phyloP scores from a whole-genome alignment of 35 echinoderm and acorn worm genomes.

The Apostichopus parvimensis region DNA sequence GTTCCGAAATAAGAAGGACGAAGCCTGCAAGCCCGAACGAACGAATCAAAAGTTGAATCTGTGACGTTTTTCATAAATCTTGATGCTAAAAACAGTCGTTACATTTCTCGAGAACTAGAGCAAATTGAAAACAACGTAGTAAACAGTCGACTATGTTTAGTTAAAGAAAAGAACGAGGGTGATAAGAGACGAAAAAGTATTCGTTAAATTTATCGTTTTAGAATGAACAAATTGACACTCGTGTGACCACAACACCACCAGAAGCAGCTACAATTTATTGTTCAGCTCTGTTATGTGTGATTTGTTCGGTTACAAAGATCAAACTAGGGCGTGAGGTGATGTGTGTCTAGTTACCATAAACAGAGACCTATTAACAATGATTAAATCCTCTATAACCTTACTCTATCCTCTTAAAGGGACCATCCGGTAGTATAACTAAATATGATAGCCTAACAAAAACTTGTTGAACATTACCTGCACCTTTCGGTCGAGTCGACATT shows the following conservation, averaged over 20 bases:
- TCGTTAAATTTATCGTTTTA: slow-evolving; percentile 6
- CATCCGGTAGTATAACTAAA: no score
- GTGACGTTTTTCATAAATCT: no score
- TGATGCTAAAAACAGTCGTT: neutral
- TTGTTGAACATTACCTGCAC: no score
- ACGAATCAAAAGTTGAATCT: no score
- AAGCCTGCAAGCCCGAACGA: no score
- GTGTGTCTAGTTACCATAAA: neutral
- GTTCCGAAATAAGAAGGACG: no score
- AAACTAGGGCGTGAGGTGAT: neutral
- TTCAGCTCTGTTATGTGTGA: neutral
- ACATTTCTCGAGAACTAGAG: neutral
- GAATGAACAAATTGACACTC: neutral
- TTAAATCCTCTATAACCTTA: neutral
- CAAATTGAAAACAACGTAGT: slow-evolving; percentile 6
- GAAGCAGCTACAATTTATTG: neutral
- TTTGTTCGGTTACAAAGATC: neutral
- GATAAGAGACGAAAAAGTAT: neutral
- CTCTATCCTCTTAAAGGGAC: neutral
- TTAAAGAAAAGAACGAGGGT: neutral
- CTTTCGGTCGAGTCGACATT: no score
- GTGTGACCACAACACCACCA: neutral
- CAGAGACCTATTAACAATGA: slow-evolving; percentile 18
- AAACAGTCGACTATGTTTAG: neutral
- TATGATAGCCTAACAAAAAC: no score